A percentile compares a stretch with the other conserved stretches of the same genome.
phyloP scores from a whole-genome alignment of 2,888 invertebrate genomes.

The Zygothrica quintamaculata region DNA sequence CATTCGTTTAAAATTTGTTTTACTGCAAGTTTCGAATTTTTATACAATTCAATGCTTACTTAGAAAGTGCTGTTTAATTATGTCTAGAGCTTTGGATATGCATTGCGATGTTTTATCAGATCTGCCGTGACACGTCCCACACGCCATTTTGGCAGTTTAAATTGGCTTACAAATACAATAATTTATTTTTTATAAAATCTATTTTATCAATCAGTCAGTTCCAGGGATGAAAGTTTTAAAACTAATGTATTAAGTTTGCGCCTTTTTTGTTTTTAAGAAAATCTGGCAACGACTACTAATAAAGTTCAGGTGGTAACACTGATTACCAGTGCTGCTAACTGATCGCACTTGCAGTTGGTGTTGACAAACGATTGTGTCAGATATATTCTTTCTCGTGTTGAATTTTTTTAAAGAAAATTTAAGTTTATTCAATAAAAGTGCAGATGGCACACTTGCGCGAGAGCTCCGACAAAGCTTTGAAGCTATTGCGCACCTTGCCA shows the following conservation, averaged over 20 bases:
- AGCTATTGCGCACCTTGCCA: slow-evolving; percentile 90
- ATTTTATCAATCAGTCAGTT: background rate
- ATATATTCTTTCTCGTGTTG: slow-evolving; percentile 50
- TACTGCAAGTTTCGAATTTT: too few species aligned
- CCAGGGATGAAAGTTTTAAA: background rate
- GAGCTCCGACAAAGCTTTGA: slow-evolving; percentile 90
- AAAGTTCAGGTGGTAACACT: slow-evolving; percentile 23
- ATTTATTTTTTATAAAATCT: too few species aligned
- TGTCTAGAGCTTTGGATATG: slow-evolving; percentile 60
- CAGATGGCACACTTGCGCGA: slow-evolving; percentile 80
- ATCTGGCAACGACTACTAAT: background rate
- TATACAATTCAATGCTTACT: slow-evolving; percentile 58
- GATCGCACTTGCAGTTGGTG: slow-evolving; percentile 34
- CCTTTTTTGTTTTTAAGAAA: background rate
- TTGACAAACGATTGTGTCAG: slow-evolving; percentile 18
- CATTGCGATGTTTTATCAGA: slow-evolving; percentile 42
- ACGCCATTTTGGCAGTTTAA: slow-evolving; percentile 60
- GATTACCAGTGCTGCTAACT: slow-evolving; percentile 7
- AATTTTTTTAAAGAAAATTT: slow-evolving; percentile 19
- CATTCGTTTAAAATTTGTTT: slow-evolving; percentile 30
- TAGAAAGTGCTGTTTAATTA: slow-evolving; percentile 73
- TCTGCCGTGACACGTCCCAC: slow-evolving; percentile 46
- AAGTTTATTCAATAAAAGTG: slow-evolving; percentile 31
- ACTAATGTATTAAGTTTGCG: background rate
- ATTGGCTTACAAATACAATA: too few species aligned